Evolutionary conservation across 2,113 vertebrate genomes (phyloP), one percentile per base, ranked within the genome.

Genomic region (Electrona antarctica): DNA sequence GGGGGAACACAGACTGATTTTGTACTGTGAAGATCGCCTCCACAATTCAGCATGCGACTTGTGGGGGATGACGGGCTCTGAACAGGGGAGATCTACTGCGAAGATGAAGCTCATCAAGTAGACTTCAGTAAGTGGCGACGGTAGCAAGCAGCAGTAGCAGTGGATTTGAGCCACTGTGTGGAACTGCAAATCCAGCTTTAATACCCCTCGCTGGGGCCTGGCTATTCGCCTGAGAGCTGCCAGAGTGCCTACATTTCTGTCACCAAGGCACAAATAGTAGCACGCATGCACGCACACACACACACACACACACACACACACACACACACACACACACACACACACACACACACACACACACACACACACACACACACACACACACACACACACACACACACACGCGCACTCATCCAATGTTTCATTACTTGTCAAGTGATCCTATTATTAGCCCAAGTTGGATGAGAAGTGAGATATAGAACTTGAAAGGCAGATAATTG

Each of bases 101-200:
- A 29, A 66, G 64, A 28, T 55, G 12, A 14, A 14, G 45, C 64
- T 33, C 21, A 66, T 41, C 41, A 57, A 46, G 51, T 67, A 21
- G n/a, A 47, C 12, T 47, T 57, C 41, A 29, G 61, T 52, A 49
- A 49, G 54, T 28, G n/a, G 52, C 28, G n/a, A n/a, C n/a, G n/a
- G n/a, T n/a, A n/a, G n/a, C n/a, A n/a, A 15, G 6, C 47, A 9
- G 45, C 11, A 29, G 6, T 7, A 9, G 59, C 11, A n/a, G 11
- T 4, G n/a, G 14, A 21, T 56, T 28, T 56, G 14, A 55, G 51
- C 12, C 49, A 47, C 41, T 7, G n/a, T 48, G 60, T 8, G 13
- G 51, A 52, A 52, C 7, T 6, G 8, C 14, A 14, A 59, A 65
- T 60, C 29, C 55, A 41, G 15, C 55, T n/a, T 56, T 5, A 57